phyloP scores from a whole-genome alignment of 2,888 invertebrate genomes.

The Strigamia crassipes region DNA sequence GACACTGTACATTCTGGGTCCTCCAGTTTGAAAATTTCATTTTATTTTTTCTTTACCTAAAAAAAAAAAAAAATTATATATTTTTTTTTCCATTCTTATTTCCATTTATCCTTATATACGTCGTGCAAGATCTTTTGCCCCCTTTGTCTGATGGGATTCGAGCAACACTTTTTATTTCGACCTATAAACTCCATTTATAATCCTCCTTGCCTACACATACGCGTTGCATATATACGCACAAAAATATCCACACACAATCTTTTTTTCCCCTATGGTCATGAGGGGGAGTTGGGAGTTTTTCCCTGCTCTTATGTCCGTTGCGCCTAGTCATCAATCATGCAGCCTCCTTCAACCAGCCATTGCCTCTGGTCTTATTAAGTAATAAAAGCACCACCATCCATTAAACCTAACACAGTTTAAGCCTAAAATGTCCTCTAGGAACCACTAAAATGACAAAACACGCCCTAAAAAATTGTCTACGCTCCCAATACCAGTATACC shows the following conservation, averaged over 20 bases:
- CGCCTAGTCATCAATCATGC: conserved; percentile 35
- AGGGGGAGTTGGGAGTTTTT: conserved; percentile 11
- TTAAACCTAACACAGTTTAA: conserved; percentile 8
- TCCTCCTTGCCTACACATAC: background rate
- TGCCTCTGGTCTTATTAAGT: conserved; percentile 28
- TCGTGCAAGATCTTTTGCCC: conserved; percentile 14
- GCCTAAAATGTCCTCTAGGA: conserved; percentile 35
- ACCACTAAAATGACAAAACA: background rate
- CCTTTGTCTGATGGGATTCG: conserved; percentile 40
- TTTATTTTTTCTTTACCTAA: background rate
- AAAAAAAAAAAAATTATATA: background rate
- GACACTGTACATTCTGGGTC: conserved; percentile 1
- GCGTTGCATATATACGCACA: background rate
- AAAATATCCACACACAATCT: conserved; percentile 17
- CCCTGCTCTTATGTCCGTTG: conserved; percentile 23
- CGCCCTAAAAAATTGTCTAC: background rate
- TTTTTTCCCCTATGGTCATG: conserved; percentile 11
- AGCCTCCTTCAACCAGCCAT: conserved; percentile 21
- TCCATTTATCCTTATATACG: conserved; percentile 7
- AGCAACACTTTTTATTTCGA: conserved; percentile 36
- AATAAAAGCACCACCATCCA: conserved; percentile 34
- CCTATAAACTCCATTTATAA: conserved; percentile 40
- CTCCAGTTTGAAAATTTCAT: conserved; percentile 18
- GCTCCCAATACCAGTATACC: background rate
- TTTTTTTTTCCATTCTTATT: conserved; percentile 10